Evolutionary conservation across 2,888 invertebrate genomes (phyloP), one percentile per base, ranked within the genome.

Genomic region (Drosophila mercatorum): DNA sequence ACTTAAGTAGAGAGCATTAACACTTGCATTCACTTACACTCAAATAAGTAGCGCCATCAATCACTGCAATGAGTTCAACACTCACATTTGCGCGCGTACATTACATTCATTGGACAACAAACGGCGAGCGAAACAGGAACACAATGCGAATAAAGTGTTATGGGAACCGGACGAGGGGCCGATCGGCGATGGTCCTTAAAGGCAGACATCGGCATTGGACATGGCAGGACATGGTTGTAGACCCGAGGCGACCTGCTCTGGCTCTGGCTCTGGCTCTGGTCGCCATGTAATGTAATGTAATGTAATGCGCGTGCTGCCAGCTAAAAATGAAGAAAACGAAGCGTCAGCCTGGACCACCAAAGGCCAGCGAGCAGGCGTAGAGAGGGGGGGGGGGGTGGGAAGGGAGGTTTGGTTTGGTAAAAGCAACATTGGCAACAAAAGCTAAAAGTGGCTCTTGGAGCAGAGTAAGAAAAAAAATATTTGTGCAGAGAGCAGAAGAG

Each of bases 291-390:
- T 85, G 82, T 77, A 80, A 83, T 88, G 83, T 83, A 80, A 83
- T 88, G 83, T 84, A 84, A 84, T 83, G 84, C 82, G 82, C 87
- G 82, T 86, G 86, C 71, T 80, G 80, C 71, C 72, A 76, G 72
- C 79, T 41, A 65, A 85, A 82, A 82, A 76, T 72, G 69, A 80
- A 80, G 69, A 72, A 73, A 78, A 78, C 81, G 66, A 81, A 75
- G 78, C 65, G 62, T 65, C 68, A 62, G 61, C 43, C 51, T 46
- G 58, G 28, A 28, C 46, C 36, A 5, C 36, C 22, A 58, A n/a
- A 26, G 41, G 49, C 28, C 14, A 52, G 22, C 47, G 28, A 53
- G 41, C 47, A 22, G 44, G 2, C n/a, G n/a, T 14, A 5, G 28
- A 5, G 28, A 3, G 4, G 3, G 28, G 5, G 28, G 28, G 28